These are phyloP conservation scores for Bhutanitis thaidina DNA, from an alignment of 2,888 invertebrate species.

Conservation along the genomic window DNA sequence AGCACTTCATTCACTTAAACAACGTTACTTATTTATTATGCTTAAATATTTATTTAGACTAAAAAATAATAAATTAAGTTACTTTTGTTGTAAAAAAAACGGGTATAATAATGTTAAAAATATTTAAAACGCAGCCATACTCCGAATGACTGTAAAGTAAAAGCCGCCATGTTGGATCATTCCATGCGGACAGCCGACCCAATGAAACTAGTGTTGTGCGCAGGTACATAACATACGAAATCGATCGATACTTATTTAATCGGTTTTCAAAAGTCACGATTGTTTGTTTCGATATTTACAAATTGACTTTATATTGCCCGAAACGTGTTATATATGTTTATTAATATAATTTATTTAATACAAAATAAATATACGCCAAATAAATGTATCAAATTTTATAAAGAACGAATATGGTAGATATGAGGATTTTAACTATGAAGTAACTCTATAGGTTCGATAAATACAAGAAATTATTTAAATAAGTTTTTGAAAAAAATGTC, in stretches of 20 bases:
- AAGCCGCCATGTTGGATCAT: conserved; percentile 72
- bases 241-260: conserved; percentile 34
- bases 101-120: conserved; percentile 41
- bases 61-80: conserved; percentile 47
- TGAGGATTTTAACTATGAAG: too few species aligned
- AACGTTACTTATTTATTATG: conserved; percentile 56
- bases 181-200: conserved; percentile 60
- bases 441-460: too few species aligned
- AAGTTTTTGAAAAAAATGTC: too few species aligned
- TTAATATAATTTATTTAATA: too few species aligned
- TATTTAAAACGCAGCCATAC: conserved; percentile 60
- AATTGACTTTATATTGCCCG: too few species aligned
- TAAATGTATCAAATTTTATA: too few species aligned
- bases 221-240: conserved; percentile 54
- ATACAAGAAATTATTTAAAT: too few species aligned
- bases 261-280: not conserved
- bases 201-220: conserved; percentile 64
- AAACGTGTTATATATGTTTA: too few species aligned
- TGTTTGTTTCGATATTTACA: too few species aligned
- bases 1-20: conserved; percentile 58
- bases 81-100: conserved; percentile 42
- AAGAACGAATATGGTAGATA: too few species aligned
- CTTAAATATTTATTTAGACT: conserved; percentile 50
- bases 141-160: conserved; percentile 66
- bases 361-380: too few species aligned